Percentiles rank a stretch among this genome's conserved stretches.
Conservation (phyloP, 2,888 invertebrate genomes). For the Sussaba pulchella region DNA sequence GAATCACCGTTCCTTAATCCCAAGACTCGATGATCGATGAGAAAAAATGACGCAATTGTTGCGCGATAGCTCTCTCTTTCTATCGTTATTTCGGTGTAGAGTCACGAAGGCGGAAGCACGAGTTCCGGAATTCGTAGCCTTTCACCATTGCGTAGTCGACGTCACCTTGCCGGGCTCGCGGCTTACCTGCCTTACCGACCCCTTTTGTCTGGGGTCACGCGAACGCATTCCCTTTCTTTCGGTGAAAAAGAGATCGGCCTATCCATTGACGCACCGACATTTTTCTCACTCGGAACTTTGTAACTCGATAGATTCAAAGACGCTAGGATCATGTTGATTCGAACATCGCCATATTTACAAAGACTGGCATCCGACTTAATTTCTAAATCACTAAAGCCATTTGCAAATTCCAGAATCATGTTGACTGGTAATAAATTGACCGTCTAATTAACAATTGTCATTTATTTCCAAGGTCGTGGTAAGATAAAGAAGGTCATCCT, state of each 20-base stretch:
- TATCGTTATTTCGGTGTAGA: conserved; percentile 32
- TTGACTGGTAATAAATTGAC: too few relatives aligned
- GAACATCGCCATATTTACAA: too few relatives aligned
- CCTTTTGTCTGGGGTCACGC: conserved; percentile 39
- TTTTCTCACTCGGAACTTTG: not conserved
- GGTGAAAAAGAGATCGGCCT: not conserved
- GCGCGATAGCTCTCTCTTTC: conserved; percentile 56
- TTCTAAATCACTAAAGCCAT: not conserved
- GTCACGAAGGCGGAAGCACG: conserved; percentile 55
- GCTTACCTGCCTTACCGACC: conserved; percentile 39
- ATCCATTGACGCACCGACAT: too few relatives aligned
- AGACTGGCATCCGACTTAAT: not conserved
- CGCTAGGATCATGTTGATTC: not conserved
- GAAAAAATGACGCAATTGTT: conserved; percentile 58
- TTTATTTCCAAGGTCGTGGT: conserved; percentile 87
- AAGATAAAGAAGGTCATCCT: conserved; percentile 90
- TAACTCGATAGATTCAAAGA: not conserved
- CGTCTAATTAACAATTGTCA: conserved; percentile 8
- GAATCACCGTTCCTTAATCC: not conserved
- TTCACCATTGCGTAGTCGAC: conserved; percentile 67
- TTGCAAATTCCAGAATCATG: not conserved
- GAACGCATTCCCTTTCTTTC: conserved; percentile 58
- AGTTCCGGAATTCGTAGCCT: conserved; percentile 67
- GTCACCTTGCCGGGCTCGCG: conserved; percentile 50
- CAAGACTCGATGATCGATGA: conserved; percentile 14